phyloP scores from a whole-genome alignment of 2,888 invertebrate species.

The Drosophila mercatorum region DNA sequence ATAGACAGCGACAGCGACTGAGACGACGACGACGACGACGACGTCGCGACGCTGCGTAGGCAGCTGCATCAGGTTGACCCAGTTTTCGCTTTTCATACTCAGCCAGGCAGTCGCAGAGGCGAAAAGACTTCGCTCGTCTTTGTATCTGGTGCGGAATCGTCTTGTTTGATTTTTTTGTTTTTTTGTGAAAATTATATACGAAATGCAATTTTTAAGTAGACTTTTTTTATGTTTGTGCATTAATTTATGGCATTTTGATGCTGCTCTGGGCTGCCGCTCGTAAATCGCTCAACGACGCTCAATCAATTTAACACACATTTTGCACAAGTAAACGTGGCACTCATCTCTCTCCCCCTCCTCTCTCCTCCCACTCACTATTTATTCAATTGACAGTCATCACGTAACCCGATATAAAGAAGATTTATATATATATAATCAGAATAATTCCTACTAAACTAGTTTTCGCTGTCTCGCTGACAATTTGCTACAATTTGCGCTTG shows the following conservation, averaged over 20 bases:
- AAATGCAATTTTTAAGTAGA: slow-evolving; percentile 69
- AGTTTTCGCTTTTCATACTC: slow-evolving; percentile 74
- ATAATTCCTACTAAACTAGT: slow-evolving; percentile 76
- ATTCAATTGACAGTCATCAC: slow-evolving; percentile 71
- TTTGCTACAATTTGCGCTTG: slow-evolving; percentile 36
- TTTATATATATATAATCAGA: slow-evolving; percentile 2
- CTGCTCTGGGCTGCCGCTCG: slow-evolving; percentile 14
- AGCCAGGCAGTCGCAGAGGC: slow-evolving; percentile 16
- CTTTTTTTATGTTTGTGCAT: slow-evolving; percentile 48
- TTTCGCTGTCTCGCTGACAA: slow-evolving; percentile 49
- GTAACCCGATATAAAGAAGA: slow-evolving; percentile 45
- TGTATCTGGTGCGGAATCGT: slow-evolving; percentile 35
- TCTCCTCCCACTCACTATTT: slow-evolving; percentile 39
- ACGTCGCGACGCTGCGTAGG: slow-evolving; percentile 59
- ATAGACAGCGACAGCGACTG: slow-evolving; percentile 44
- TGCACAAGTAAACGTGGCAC: slow-evolving; percentile 1
- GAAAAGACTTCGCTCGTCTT: slow-evolving; percentile 16
- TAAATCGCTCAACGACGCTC: slow-evolving; percentile 47
- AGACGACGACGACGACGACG: slow-evolving; percentile 35
- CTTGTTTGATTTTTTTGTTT: slow-evolving; percentile 40
- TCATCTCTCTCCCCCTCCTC: not conserved
- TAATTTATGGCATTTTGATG: slow-evolving; percentile 52
- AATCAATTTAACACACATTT: slow-evolving; percentile 75
- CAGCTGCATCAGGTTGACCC: slow-evolving; percentile 77
- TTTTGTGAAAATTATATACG: slow-evolving; percentile 67